Evolutionary conservation across 2,797 vertebrate species (phyloP).

Genomic region (Lagorchestes hirsutus): DNA sequence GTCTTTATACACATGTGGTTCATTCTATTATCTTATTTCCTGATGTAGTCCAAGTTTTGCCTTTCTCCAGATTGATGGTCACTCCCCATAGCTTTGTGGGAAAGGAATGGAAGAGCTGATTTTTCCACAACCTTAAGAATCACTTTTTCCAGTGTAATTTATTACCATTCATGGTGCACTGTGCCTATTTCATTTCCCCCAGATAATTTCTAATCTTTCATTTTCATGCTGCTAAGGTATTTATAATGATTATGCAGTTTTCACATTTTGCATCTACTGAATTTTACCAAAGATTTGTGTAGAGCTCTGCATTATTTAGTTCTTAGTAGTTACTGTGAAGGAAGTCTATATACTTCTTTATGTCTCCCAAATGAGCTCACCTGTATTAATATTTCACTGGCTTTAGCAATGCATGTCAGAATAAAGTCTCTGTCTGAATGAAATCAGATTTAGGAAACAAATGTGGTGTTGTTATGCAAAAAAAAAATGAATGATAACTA

Average conservation of each 20-base stretch:
- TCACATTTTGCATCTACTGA: not conserved
- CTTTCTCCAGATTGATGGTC: not conserved
- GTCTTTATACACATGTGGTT: not conserved
- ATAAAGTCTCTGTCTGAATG: not conserved
- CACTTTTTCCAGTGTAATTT: not conserved
- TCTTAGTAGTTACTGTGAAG: not conserved
- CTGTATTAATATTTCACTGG: not conserved
- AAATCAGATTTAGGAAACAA: not conserved
- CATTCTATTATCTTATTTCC: not conserved
- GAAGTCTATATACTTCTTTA: not conserved
- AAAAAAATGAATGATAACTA: not conserved
- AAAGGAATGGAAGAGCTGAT: not conserved
- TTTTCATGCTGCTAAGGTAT: not conserved
- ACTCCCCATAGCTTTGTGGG: not conserved
- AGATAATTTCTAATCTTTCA: not conserved
- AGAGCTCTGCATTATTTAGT: not conserved
- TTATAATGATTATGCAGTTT: not conserved
- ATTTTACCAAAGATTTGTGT: not conserved
- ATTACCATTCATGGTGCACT: not conserved
- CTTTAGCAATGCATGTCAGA: not conserved
- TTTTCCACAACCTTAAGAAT: not conserved
- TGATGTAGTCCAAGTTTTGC: not conserved
- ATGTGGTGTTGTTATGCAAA: not conserved
- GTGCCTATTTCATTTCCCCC: not conserved
- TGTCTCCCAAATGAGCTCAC: not conserved